Percentiles rank a stretch among this genome's conserved stretches.
Evolutionary conservation across 2,113 vertebrate species (phyloP).

Genomic region (Cervus canadensis): DNA sequence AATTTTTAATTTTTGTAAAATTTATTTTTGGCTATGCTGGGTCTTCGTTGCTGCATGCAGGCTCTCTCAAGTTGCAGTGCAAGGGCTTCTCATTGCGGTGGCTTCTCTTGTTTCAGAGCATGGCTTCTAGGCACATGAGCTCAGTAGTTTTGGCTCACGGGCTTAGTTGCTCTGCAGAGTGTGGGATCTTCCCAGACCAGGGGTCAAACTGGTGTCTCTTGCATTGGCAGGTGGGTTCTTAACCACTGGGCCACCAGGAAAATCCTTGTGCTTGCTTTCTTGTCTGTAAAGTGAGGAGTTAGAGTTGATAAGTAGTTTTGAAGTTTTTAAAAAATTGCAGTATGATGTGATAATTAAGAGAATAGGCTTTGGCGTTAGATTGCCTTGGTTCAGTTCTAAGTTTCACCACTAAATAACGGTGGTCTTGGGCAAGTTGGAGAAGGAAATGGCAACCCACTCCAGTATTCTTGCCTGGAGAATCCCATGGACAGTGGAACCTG

Average conservation of each 20-base stretch:
- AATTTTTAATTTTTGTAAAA: background rate
- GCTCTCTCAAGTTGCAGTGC: background rate
- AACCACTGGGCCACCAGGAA: background rate
- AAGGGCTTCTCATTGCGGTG: background rate
- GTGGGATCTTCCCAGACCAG: background rate
- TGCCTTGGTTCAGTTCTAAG: background rate
- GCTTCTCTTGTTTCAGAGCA: background rate
- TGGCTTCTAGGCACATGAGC: background rate
- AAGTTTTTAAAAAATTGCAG: background rate
- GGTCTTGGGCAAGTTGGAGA: background rate
- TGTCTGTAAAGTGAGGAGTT: background rate
- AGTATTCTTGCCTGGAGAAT: too few relatives aligned
- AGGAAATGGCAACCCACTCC: too few relatives aligned
- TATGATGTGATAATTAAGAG: background rate
- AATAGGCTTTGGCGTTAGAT: background rate
- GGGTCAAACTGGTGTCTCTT: background rate
- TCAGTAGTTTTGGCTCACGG: background rate
- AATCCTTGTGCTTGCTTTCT: background rate
- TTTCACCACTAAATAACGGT: background rate
- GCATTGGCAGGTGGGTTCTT: background rate
- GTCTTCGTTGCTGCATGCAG: background rate
- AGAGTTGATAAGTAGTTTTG: background rate
- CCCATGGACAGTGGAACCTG: too few relatives aligned
- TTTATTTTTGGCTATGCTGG: background rate
- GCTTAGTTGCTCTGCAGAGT: background rate